Evolutionary conservation across 2,113 vertebrate genomes (phyloP), one percentile per base, ranked within the genome.

Genomic region (Phyllopteryx taeniolatus): DNA sequence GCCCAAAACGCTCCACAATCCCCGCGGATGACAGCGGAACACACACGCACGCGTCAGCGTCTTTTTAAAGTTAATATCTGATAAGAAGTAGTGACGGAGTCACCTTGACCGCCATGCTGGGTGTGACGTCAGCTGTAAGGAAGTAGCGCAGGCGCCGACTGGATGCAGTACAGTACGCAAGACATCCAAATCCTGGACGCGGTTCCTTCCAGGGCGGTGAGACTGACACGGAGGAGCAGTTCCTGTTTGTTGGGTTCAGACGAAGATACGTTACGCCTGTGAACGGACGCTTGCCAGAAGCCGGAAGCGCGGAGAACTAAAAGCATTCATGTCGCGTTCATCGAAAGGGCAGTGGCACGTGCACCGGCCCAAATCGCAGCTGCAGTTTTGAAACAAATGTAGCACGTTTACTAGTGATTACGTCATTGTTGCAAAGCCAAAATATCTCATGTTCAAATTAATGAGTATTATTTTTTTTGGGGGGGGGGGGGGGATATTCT

Each of bases 21-120:
- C 13, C 39, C 51, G 54, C 9, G 51, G 33, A 70, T 20, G 20
- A 39, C n/a, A 31, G 59, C 68, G 67, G 66, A 13, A 78, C 74
- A n/a, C 60, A 27, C 49, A 9, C 67, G 5, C 63, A 60, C 71
- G 63, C 72, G 63, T 74, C 53, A 61, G 70, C 42, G 67, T 63
- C 44, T 71, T 73, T 77, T 75, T 75, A 82, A 78, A 79, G 86
- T 51, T 27, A 79, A 86, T 82, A 78, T 87, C 74, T 77, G 74
- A 79, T 79, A 84, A 91, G 88, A 85, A 90, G 86, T 89, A 84
- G 87, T 88, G 87, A 91, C 90, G 91, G 93, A 98, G 95, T 98
- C 96, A 98, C 96, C 96, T 97, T 98, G 95, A 96, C 94, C 95
- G 96, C 96, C 96, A 98, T 98, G 94, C 95, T 97, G 95, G 85